Base-by-base conservation (phyloP, 2,888 invertebrate genomes). In the Cremastobaeus sp. region DNA sequence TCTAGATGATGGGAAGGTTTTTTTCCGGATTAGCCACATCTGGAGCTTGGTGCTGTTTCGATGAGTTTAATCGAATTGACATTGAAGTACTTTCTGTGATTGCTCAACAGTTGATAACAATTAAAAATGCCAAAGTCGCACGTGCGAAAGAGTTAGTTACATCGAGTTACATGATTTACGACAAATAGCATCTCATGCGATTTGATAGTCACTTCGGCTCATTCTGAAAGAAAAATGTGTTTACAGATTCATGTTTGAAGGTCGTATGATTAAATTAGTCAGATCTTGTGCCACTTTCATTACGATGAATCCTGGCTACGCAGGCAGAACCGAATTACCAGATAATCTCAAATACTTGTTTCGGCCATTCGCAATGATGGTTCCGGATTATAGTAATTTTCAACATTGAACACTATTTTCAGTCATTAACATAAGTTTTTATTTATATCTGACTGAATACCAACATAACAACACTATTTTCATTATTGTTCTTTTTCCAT, bases 261-360 rank as follows among this genome's bases (percentile, higher is more conserved):
- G 96, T 0, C 91, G 95, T 2, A 95, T 95, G 88, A 96, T 96
- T 50, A 95, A 94, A 84, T 87, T 96, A 21, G 91, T 94, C 0
- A 91, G 90, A 74, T 92, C 93, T 0, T 96, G 96, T 82, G 94
- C 95, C 0, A 93, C 95, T 0, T 96, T 96, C 82, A 95, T 96
- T 77, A 96, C 96, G 0, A 96, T 96, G 96, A 96, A 96, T 88
- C 96, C 96, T 0, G 96, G 96, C 0, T 96, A 96, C 84, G 96
- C 96, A 0, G 96, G 96, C 0, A 90, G 96, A 65, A 96, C 96
- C 0, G 96, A 96, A 84, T 88, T 96, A 34, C 96, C 96, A 0
- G 96, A 96, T 82, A 96, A 96, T 87, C 88, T 96, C 72, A 96
- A 96, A 84, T 94, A 96, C 0, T 86, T 96, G 9, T 96, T 96